Evolutionary conservation across 1,140 invertebrate genomes (phyloP).

Genomic region (Teleopsis dalmanni): DNA sequence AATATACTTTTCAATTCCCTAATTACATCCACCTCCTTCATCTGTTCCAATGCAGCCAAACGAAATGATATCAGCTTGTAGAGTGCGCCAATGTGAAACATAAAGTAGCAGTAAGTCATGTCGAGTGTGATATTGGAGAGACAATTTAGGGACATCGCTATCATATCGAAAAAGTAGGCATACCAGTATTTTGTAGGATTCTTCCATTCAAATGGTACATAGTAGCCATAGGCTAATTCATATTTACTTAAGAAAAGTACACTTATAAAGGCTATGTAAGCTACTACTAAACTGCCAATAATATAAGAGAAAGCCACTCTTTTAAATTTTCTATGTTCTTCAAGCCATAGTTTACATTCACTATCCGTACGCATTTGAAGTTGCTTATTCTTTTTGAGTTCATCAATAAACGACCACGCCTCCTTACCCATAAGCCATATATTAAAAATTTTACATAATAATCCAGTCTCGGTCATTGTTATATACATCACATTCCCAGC

Average conservation of each 20-base stretch:
- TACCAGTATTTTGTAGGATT: slow-evolving; percentile 20
- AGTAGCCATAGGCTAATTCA: slow-evolving; percentile 25
- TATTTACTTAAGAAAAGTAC: slow-evolving; percentile 22
- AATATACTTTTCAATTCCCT: slow-evolving; percentile 18
- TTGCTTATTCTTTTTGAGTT: slow-evolving; percentile 8
- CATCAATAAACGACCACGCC: slow-evolving; percentile 20
- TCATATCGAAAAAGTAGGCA: slow-evolving; percentile 23
- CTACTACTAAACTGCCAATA: slow-evolving; percentile 18
- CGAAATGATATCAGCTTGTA: slow-evolving; percentile 25
- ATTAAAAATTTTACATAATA: slow-evolving; percentile 28
- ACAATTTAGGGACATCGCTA: slow-evolving; percentile 25
- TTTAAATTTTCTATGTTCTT: slow-evolving; percentile 19
- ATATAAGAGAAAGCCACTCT: slow-evolving; percentile 23
- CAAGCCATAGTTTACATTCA: slow-evolving; percentile 17
- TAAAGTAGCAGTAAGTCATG: slow-evolving; percentile 27
- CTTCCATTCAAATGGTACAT: slow-evolving; percentile 31
- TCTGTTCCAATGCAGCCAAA: slow-evolving; percentile 14
- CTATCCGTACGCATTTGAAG: slow-evolving; percentile 10
- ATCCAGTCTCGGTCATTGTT: slow-evolving; percentile 26
- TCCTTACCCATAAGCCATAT: slow-evolving; percentile 19
- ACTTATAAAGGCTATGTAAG: slow-evolving; percentile 17
- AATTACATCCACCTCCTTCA: background rate
- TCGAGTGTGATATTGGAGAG: slow-evolving; percentile 28
- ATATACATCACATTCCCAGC: slow-evolving; percentile 29
- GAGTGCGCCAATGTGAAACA: slow-evolving; percentile 27